Conservation (phyloP, 2,888 invertebrate species). For the Sepioteuthis lessoniana region DNA sequence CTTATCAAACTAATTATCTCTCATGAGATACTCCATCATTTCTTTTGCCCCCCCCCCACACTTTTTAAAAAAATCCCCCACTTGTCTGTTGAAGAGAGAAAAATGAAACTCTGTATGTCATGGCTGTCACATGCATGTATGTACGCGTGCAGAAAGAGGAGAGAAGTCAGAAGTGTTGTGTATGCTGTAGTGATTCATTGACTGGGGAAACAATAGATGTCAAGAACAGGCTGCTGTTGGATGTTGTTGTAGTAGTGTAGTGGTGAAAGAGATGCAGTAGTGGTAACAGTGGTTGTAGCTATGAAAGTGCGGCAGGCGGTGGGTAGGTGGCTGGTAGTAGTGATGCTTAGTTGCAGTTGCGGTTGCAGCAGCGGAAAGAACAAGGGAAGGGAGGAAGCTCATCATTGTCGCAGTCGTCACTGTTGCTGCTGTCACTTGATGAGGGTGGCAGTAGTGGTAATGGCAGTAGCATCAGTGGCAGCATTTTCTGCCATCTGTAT, state of each 20-base stretch:
- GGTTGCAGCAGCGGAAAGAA: background rate
- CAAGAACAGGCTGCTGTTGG: conserved; percentile 8
- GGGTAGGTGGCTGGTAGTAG: background rate
- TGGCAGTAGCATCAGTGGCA: conserved; percentile 15
- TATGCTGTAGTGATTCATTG: conserved; percentile 23
- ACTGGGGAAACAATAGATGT: conserved; percentile 33
- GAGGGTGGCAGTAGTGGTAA: conserved; percentile 24
- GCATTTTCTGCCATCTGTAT: conserved; percentile 4
- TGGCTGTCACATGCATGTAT: conserved; percentile 23
- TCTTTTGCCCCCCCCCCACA: background rate
- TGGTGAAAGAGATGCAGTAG: background rate
- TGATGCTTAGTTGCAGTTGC: background rate
- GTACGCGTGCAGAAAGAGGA: background rate
- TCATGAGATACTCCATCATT: conserved; percentile 23
- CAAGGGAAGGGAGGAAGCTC: background rate
- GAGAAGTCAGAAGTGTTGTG: background rate
- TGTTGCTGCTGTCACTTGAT: background rate
- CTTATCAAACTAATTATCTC: conserved; percentile 33
- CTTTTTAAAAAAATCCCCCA: background rate
- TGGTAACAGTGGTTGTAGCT: conserved; percentile 2
- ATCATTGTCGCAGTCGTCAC: conserved; percentile 23
- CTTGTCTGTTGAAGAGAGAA: conserved; percentile 33
- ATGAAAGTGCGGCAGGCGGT: no score
- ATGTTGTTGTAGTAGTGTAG: background rate
- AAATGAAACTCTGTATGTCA: conserved; percentile 33